Evolutionary conservation across 2,797 vertebrate species (phyloP), one percentile per base, ranked within the genome.

Genomic region (Sebastes ruberrimus): DNA sequence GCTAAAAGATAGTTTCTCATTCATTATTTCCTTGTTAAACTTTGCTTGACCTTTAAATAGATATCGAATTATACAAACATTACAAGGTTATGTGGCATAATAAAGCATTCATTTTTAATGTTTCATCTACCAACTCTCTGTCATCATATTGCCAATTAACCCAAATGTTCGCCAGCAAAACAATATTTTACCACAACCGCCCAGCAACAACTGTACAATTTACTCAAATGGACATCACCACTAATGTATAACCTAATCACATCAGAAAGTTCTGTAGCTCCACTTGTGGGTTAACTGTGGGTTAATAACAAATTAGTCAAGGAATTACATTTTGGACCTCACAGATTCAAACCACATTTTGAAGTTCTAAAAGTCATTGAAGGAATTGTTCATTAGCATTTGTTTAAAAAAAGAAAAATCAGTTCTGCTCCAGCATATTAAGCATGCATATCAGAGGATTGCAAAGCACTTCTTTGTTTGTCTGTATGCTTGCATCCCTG

Each of bases 291-390:
- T 78, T 81, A 67, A 71, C 28, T 62, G 5, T 38, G 28, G 30
- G 38, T 70, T 73, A 73, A 77, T 70, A 38, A 62, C 22, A 53
- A 28, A 70, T 76, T 78, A 67, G 32, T 78, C 18, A 65, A 42
- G 27, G 13, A 71, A 65, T 33, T 35, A 0, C 20, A 49, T 59
- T 28, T 14, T 77, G n/a, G 23, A 69, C 66, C 10, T 71, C 28
- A 35, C 30, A 42, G 23, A 22, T 72, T 67, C 16, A 57, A 84
- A 61, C 42, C 16, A 14, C 13, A 57, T 46, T 69, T 52, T 66
- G 16, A 74, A 62, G 23, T 57, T 49, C 5, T 38, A 33, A 57
- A 68, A 56, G 23, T 16, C 6, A 55, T 59, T 46, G 7, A 46
- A 70, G 20, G 61, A 52, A 62, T 20, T 49, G 38, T 38, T 73